Conservation (phyloP, 2,797 vertebrate species). For the Tadarida brasiliensis region DNA sequence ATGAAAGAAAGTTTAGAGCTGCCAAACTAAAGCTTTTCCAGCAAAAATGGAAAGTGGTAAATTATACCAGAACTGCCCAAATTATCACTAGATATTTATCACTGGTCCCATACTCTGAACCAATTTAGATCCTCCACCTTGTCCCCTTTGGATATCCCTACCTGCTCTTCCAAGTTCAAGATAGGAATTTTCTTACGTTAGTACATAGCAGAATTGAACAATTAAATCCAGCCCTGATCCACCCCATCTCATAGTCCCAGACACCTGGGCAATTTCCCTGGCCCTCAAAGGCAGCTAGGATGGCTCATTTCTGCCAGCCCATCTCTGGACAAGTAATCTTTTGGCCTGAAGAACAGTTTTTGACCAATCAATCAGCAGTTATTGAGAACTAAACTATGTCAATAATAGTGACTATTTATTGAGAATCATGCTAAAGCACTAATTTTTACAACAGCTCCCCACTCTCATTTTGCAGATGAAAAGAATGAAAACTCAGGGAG, state of each 20-base stretch:
- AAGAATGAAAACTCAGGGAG: slow-evolving; percentile 31
- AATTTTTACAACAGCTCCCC: background rate
- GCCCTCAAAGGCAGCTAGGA: background rate
- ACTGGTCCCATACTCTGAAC: background rate
- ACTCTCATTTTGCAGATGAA: slow-evolving; percentile 2
- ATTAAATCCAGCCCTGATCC: background rate
- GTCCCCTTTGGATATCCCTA: background rate
- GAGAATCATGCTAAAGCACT: background rate
- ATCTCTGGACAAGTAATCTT: background rate
- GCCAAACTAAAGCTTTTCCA: background rate
- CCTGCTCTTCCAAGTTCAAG: slow-evolving; percentile 25
- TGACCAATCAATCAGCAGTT: slow-evolving; percentile 8
- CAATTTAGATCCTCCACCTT: background rate
- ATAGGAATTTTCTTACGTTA: background rate
- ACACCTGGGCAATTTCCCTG: background rate
- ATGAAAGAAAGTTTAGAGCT: background rate
- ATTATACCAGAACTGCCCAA: background rate
- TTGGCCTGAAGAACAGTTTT: slow-evolving; percentile 29
- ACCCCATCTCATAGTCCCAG: background rate
- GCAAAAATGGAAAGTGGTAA: background rate
- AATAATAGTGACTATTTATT: background rate
- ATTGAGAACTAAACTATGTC: background rate
- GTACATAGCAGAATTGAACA: background rate
- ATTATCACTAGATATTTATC: background rate
- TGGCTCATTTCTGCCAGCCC: background rate